Base-by-base conservation (phyloP, 2,113 vertebrate genomes). In the Hirundichthys speculiger region DNA sequence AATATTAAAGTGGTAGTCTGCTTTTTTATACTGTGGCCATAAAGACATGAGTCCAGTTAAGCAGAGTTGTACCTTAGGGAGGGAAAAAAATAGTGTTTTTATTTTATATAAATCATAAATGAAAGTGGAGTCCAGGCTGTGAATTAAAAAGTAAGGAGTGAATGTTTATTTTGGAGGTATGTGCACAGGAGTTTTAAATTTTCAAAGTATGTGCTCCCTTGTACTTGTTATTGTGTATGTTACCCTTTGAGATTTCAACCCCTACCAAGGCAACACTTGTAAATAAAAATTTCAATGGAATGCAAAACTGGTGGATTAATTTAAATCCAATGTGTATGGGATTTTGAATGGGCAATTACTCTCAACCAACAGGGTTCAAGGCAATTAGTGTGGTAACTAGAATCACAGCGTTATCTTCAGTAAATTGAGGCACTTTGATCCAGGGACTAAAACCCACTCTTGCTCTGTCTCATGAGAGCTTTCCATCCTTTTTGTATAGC, bases 21-120 rank as follows among this genome's bases (percentile, higher is more conserved):
- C 82, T 55, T 85, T 77, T 87, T 86, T 61, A 84, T 87, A 74
- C 50, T 39, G 61, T 64, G 72, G 78, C 80, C 85, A 77, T 85
- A 73, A 82, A 90, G 88, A 76, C 75, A 83, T 65, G 49, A 80
- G 80, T 84, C 69, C 75, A 67, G 85, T 87, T 90, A 84, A 79
- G 78, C 73, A 81, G 79, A 47, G 57, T 75, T 76, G 42, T 40
- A 57, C 60, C 47, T 54, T 51, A 76, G 79, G 77, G 75, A 83
- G 60, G 16, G 25, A 70, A 56, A 30, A 43, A 55, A 79, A 89
- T 34, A 82, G 82, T 78, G 77, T 90, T 87, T 77, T 60, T 42
- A 39, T 67, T 84, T 79, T 92, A n/a, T n/a, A n/a, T n/a, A 80
- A 92, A 90, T 92, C 84, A 90, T 87, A 80, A 42, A 90, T 92